Base-by-base conservation (phyloP, 2,888 invertebrate genomes). In the Hypena proboscidalis region DNA sequence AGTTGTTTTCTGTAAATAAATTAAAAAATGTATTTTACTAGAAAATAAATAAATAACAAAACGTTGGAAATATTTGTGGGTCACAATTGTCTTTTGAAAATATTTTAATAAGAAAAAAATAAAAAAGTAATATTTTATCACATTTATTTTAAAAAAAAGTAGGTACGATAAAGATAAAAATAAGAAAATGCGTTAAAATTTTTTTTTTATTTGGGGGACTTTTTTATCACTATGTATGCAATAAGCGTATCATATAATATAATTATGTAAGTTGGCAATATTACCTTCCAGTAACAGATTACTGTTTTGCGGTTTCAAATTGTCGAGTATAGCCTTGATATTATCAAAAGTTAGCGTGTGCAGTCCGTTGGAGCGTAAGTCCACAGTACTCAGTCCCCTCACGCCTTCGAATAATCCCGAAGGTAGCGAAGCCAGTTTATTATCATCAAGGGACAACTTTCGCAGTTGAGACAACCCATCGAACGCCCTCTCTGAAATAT, bases 241-340 rank as follows among this genome's bases (percentile, higher is more conserved):
- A n/a, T n/a, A n/a, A n/a, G n/a, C n/a, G 63, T 76, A 77, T 83
- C 76, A 82, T 77, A 72, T 74, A 83, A 82, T 80, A n/a, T n/a
- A n/a, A n/a, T n/a, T n/a, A n/a, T n/a, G n/a, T n/a, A n/a, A n/a
- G n/a, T n/a, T n/a, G n/a, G n/a, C 74, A 80, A 81, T 73, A 80
- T 85, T 90, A 96, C 96, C 95, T 92, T 94, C 94, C 50, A 96
- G 88, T 67, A 94, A 92, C 77, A 97, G 93, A 91, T 94, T 94
- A 80, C 95, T 95, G 74, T 93, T 93, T 65, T 87, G 92, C 70
- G 95, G 95, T 85, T 94, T 94, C 82, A 97, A 92, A 84, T 95
- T 95, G 80, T 94, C 94, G 82, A 95, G 92, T 83, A 96, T 94
- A 48, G 96, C 96, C 77, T 94, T 93, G 68, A 95, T 92, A 74